Evolutionary conservation across 2,888 invertebrate genomes (phyloP).

Genomic region (Phortica magna): DNA sequence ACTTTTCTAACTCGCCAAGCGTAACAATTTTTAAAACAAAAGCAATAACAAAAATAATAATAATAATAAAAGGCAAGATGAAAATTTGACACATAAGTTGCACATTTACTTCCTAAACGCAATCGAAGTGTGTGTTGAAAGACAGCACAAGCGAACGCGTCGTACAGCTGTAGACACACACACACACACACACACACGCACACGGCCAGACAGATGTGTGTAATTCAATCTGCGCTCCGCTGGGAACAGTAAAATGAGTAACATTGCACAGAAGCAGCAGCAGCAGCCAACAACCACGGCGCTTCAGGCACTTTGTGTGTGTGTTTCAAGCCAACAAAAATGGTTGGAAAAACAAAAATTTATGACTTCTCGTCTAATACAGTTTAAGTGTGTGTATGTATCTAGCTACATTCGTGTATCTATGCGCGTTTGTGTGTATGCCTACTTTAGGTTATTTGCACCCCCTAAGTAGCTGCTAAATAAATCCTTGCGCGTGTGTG

Average conservation of each 20-base stretch:
- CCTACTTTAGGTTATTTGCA: slow-evolving; percentile 5
- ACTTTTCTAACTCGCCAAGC: slow-evolving; percentile 6
- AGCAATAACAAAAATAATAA: not conserved
- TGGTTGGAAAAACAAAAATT: slow-evolving; percentile 20
- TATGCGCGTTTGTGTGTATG: not conserved
- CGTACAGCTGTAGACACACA: slow-evolving; percentile 23
- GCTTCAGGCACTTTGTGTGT: slow-evolving; percentile 14
- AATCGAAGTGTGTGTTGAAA: slow-evolving; percentile 3
- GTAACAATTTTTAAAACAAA: slow-evolving; percentile 8
- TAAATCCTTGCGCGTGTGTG: not conserved
- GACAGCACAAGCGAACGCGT: not conserved
- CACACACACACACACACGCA: slow-evolving; percentile 18
- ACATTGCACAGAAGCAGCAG: slow-evolving; percentile 12
- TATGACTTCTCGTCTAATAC: slow-evolving; percentile 19
- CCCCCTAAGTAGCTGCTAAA: slow-evolving; percentile 6
- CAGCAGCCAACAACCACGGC: not conserved
- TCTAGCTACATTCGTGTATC: not conserved
- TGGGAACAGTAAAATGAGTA: slow-evolving; percentile 14
- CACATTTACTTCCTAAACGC: slow-evolving; percentile 30
- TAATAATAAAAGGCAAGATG: not conserved
- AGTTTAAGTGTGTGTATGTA: not conserved
- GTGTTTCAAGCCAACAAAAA: not conserved
- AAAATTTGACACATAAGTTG: slow-evolving; percentile 34
- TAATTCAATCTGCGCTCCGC: slow-evolving; percentile 30
- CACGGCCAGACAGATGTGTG: slow-evolving; percentile 44